Conservation (phyloP, 2,113 vertebrate genomes). For the Perca schrenkii region DNA sequence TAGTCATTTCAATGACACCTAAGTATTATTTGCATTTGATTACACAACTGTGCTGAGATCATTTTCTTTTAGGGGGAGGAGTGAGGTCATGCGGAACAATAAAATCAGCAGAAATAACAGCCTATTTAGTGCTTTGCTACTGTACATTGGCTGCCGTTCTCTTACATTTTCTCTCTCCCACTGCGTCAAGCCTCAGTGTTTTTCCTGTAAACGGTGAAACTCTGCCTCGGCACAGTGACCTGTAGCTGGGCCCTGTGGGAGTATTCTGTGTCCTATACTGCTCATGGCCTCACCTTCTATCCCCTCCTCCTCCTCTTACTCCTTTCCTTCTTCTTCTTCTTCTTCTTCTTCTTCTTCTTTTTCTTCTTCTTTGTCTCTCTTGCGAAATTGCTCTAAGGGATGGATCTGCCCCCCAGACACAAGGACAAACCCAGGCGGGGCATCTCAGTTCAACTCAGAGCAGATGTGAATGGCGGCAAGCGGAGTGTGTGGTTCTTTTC, state of each 20-base stretch:
- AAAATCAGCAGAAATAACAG: constrained; percentile 70
- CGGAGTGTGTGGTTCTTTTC: constrained; percentile 2
- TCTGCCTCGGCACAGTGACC: constrained; percentile 69
- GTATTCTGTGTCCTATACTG: constrained; percentile 73
- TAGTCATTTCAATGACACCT: constrained; percentile 18
- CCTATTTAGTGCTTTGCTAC: constrained; percentile 40
- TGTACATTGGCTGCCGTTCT: constrained; percentile 28
- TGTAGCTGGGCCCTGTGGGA: constrained; percentile 72
- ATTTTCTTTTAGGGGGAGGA: constrained; percentile 19
- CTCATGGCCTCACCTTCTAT: constrained; percentile 61
- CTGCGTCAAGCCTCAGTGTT: constrained; percentile 51
- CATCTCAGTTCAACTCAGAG: constrained; percentile 21
- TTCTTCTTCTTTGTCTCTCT: constrained; percentile 50
- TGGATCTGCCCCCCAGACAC: constrained; percentile 63
- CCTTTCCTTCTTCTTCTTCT: constrained; percentile 11
- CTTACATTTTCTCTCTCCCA: constrained; percentile 42
- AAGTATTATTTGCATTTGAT: constrained; percentile 54
- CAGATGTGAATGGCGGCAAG: constrained; percentile 12
- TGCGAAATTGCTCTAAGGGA: constrained; percentile 57
- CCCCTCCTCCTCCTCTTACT: constrained; percentile 45
- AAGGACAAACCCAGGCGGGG: constrained; percentile 58
- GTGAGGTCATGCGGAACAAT: constrained; percentile 43
- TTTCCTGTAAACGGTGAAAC: constrained; percentile 78
- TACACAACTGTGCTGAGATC: constrained; percentile 51
- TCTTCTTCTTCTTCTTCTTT: constrained; percentile 16